phyloP scores from a whole-genome alignment of 1,140 invertebrate genomes.

The Philotrypesis tridentata region DNA sequence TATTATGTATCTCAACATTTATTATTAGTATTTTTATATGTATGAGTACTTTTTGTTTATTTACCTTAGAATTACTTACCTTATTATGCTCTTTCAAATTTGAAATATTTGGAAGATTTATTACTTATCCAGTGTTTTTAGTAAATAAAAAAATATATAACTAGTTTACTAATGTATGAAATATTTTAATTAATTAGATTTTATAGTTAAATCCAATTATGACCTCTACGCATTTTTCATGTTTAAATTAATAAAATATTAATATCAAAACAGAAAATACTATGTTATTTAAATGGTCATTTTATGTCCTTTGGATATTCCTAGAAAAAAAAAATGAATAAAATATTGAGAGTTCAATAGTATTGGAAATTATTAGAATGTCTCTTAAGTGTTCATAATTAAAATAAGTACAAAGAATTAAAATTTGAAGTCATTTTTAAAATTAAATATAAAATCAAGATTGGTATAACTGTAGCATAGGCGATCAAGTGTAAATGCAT shows the following conservation, averaged over 20 bases:
- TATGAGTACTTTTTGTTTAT: too few species aligned
- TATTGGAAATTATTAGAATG: neutral
- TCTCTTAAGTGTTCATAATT: conserved; percentile 12
- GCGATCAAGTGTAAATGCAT: conserved; percentile 29
- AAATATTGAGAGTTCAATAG: neutral
- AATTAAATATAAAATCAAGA: conserved; percentile 25
- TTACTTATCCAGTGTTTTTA: neutral
- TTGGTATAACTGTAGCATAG: conserved; percentile 20
- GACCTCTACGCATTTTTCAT: neutral
- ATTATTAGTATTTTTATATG: neutral
- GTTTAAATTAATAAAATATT: conserved; percentile 37
- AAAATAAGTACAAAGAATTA: conserved; percentile 1
- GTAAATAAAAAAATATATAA: conserved; percentile 8
- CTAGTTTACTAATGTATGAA: neutral
- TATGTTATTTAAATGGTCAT: neutral
- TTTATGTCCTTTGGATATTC: neutral
- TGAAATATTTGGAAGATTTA: neutral
- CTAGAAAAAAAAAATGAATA: neutral
- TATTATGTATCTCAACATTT: conserved; percentile 17
- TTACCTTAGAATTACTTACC: neutral
- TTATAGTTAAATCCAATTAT: neutral
- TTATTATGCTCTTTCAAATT: neutral
- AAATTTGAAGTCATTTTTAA: neutral
- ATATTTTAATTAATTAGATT: neutral
- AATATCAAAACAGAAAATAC: neutral